A percentile compares a stretch with the other conserved stretches of the same genome.
Conservation (phyloP, 2,113 vertebrate genomes). For the Ailuropoda melanoleuca region DNA sequence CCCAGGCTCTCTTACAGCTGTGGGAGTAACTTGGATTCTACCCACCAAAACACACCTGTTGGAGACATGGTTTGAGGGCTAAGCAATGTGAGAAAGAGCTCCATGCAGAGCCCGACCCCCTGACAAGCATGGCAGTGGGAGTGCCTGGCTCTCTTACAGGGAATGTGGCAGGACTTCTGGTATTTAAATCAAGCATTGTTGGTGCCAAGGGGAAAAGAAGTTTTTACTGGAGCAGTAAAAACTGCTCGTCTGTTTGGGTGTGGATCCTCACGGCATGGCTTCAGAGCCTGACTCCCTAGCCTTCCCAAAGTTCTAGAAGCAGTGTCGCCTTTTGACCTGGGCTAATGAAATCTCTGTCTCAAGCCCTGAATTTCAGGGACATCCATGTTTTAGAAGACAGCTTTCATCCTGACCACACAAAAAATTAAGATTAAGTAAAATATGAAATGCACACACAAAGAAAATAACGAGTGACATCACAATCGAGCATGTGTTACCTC, state of each 20-base stretch:
- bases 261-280: not conserved
- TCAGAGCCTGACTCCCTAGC: not conserved
- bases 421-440: not conserved
- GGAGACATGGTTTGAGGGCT: not conserved
- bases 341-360: not conserved
- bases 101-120: not conserved
- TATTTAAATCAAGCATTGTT: not conserved
- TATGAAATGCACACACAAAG: not conserved
- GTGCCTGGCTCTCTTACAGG: not conserved
- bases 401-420: not conserved
- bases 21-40: not conserved
- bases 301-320: not conserved
- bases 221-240: not conserved
- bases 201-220: not conserved
- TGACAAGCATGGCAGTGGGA: not conserved
- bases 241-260: not conserved
- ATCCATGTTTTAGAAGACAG: not conserved
- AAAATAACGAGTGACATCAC: not conserved
- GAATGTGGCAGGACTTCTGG: not conserved
- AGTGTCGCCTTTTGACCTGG: not conserved
- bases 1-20: not conserved
- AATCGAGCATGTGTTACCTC: not conserved
- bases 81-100: not conserved
- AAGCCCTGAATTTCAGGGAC: not conserved
- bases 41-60: not conserved